These are phyloP conservation scores for Allolobophora icterica DNA, from an alignment of 2,888 invertebrate species.

Conservation along the genomic window DNA sequence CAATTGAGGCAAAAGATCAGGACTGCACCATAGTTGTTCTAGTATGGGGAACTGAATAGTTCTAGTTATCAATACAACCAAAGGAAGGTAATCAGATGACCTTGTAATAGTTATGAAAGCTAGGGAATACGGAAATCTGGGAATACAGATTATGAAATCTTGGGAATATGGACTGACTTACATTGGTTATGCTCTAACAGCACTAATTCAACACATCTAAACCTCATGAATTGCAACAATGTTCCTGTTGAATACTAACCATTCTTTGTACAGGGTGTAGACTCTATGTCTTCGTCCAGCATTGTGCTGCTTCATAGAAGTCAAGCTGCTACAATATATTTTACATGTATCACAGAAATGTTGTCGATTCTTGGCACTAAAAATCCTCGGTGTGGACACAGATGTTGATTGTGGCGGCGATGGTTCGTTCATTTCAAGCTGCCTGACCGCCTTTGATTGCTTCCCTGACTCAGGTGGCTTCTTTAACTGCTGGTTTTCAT, in stretches of 20 bases:
- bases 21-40: too few species aligned
- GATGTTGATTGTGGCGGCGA: background rate
- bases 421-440: background rate
- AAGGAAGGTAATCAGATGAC: too few species aligned
- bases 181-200: too few species aligned
- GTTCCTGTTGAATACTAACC: background rate
- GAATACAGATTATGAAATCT: too few species aligned
- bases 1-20: too few species aligned
- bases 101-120: too few species aligned
- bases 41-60: too few species aligned
- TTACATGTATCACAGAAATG: conserved; percentile 3
- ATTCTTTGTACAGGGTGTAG: background rate
- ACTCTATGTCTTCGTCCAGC: conserved; percentile 7
- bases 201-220: too few species aligned
- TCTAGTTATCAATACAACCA: too few species aligned
- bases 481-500: background rate
- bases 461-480: background rate
- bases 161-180: too few species aligned
- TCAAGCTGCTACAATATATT: background rate
- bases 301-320: background rate
- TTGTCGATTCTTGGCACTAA: background rate
- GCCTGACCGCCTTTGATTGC: background rate
- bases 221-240: too few species aligned
- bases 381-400: background rate
- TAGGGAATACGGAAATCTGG: too few species aligned